Percentiles rank a stretch among this genome's conserved stretches.
Conservation (phyloP, 2,113 vertebrate genomes). For the Ia io region DNA sequence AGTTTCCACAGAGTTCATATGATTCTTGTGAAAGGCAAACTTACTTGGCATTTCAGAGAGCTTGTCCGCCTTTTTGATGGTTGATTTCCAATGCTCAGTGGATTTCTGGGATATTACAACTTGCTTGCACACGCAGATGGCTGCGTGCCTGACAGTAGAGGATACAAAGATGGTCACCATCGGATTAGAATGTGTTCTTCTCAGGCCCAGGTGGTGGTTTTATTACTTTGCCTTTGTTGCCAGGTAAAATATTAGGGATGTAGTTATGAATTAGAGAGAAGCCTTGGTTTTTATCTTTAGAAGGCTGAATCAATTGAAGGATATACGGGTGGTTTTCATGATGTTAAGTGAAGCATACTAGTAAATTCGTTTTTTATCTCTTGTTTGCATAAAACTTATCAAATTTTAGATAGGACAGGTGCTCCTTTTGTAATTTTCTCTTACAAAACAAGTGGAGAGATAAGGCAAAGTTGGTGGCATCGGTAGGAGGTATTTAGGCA, state of each 20-base stretch:
- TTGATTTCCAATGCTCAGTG: neutral
- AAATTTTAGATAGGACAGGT: conserved; percentile 40
- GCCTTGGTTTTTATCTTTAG: conserved; percentile 11
- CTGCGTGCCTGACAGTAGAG: neutral
- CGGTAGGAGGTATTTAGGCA: neutral
- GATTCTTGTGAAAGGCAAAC: neutral
- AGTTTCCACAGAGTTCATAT: neutral
- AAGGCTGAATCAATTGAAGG: neutral
- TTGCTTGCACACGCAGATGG: neutral
- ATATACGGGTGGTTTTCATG: conserved; percentile 50
- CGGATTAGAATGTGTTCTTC: neutral
- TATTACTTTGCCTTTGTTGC: neutral
- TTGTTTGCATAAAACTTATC: conserved; percentile 37
- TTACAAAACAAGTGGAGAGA: neutral
- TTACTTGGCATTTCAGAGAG: neutral
- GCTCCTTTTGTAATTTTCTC: conserved; percentile 21
- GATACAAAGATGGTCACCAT: neutral
- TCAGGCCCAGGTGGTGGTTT: neutral
- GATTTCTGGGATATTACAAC: neutral
- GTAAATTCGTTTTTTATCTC: conserved; percentile 48
- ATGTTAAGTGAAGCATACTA: conserved; percentile 36
- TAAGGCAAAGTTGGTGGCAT: conserved; percentile 24
- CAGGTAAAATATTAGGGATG: neutral
- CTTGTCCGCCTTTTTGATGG: neutral
- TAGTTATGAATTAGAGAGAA: neutral